These are phyloP conservation scores for Platynereis dumerilii DNA, from an alignment of 2,888 invertebrate genomes.

Conservation along the genomic window DNA sequence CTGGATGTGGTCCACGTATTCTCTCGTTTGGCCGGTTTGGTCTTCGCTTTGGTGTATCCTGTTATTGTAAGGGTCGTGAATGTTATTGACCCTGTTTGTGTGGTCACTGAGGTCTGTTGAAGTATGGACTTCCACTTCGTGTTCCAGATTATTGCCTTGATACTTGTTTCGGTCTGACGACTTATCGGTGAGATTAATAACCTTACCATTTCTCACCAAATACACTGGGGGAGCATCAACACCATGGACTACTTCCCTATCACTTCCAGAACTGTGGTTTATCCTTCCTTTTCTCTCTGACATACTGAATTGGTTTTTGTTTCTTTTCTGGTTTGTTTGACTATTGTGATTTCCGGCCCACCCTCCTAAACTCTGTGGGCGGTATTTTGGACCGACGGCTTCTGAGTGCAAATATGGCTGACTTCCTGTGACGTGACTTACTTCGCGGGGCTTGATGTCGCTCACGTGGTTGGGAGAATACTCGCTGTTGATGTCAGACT, in stretches of 20 bases:
- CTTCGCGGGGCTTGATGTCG: too few species aligned
- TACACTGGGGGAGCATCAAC: constrained; percentile 2
- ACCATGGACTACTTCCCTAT: not conserved
- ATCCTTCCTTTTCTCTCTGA: too few species aligned
- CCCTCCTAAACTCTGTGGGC: too few species aligned
- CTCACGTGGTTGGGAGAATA: too few species aligned
- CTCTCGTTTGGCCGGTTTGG: not conserved
- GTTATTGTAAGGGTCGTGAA: not conserved
- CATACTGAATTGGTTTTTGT: too few species aligned
- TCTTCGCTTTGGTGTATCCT: not conserved
- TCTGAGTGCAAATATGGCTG: too few species aligned
- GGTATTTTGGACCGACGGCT: too few species aligned
- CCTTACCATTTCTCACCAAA: not conserved
- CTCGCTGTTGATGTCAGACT: too few species aligned
- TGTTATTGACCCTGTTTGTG: not conserved
- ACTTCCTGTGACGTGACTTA: too few species aligned
- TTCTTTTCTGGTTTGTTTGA: too few species aligned
- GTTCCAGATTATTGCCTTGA: not conserved
- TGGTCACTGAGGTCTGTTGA: not conserved
- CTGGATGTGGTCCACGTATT: constrained; percentile 3
- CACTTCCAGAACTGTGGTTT: not conserved
- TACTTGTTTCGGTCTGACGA: not conserved
- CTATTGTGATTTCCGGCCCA: too few species aligned
- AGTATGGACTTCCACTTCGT: not conserved
- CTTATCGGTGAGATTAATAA: not conserved